Evolutionary conservation across 2,888 invertebrate genomes (phyloP).

Genomic region (Ochropacha duplaris): DNA sequence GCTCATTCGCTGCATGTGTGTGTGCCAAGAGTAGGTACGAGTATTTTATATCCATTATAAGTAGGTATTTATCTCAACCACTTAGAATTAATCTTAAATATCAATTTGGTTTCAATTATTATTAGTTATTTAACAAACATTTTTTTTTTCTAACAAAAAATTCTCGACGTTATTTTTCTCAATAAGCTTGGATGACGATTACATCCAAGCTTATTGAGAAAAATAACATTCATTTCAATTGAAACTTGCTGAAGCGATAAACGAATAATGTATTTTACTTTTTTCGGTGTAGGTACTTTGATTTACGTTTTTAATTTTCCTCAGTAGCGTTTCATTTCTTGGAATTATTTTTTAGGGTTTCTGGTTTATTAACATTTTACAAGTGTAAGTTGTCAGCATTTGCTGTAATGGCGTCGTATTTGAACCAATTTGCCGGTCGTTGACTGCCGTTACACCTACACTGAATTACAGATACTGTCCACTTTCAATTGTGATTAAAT

Average conservation of each 20-base stretch:
- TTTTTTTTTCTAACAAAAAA: too few relatives aligned
- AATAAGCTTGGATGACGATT: too few relatives aligned
- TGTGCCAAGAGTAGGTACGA: too few relatives aligned
- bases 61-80: too few relatives aligned
- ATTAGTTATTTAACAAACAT: too few relatives aligned
- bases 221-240: background rate
- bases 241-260: conserved; percentile 3
- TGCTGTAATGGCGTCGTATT: conserved; percentile 25
- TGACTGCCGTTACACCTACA: conserved; percentile 33
- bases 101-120: too few relatives aligned
- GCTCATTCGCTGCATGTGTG: too few relatives aligned
- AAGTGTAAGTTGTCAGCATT: conserved; percentile 6
- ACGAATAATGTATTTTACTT: conserved; percentile 13
- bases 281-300: conserved; percentile 3
- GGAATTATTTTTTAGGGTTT: background rate
- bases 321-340: background rate
- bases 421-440: conserved; percentile 34
- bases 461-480: conserved; percentile 10
- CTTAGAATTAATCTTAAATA: too few relatives aligned
- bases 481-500: background rate
- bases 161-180: too few relatives aligned
- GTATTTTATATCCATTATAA: too few relatives aligned
- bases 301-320: background rate
- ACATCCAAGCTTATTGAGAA: background rate
- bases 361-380: background rate